Conservation (phyloP, 1,140 invertebrate genomes). For the Drosophila albomicans region DNA sequence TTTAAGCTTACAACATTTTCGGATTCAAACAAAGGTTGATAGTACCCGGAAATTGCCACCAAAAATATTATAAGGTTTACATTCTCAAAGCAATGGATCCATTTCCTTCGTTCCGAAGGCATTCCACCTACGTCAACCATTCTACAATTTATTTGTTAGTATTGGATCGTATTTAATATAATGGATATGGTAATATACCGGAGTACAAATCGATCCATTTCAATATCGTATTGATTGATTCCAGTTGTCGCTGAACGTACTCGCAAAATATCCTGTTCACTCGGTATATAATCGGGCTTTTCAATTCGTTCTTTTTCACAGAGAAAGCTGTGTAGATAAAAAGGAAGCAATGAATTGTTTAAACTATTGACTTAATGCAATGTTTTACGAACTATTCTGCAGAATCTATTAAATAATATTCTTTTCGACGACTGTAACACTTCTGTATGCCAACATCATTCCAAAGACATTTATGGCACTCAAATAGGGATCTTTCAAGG, state of each 20-base stretch:
- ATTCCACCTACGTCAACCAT: slow-evolving; percentile 99
- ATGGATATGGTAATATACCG: slow-evolving; percentile 88
- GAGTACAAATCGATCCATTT: slow-evolving; percentile 98
- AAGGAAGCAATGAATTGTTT: not conserved
- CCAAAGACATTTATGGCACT: slow-evolving; percentile 99
- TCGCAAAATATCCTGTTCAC: too few species aligned
- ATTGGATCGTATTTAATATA: slow-evolving; percentile 78
- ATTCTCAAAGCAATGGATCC: slow-evolving; percentile 99
- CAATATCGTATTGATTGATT: slow-evolving; percentile 98
- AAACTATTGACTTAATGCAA: not conserved
- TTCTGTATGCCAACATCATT: slow-evolving; percentile 98
- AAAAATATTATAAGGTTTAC: slow-evolving; percentile 98
- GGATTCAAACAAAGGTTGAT: slow-evolving; percentile 98
- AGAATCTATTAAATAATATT: slow-evolving; percentile 99
- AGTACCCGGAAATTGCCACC: slow-evolving; percentile 98
- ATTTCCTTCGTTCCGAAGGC: slow-evolving; percentile 98
- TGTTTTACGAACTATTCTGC: slow-evolving; percentile 96
- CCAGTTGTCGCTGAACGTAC: slow-evolving; percentile 98
- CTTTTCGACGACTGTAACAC: slow-evolving; percentile 98
- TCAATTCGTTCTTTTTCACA: slow-evolving; percentile 92
- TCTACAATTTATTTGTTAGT: slow-evolving; percentile 85
- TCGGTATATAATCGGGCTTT: slow-evolving; percentile 94
- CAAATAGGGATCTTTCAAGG: slow-evolving; percentile 98
- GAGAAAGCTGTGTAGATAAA: slow-evolving; percentile 85
- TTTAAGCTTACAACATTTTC: slow-evolving; percentile 91